phyloP scores from a whole-genome alignment of 2,888 invertebrate species.

The Amorpha juglandis region DNA sequence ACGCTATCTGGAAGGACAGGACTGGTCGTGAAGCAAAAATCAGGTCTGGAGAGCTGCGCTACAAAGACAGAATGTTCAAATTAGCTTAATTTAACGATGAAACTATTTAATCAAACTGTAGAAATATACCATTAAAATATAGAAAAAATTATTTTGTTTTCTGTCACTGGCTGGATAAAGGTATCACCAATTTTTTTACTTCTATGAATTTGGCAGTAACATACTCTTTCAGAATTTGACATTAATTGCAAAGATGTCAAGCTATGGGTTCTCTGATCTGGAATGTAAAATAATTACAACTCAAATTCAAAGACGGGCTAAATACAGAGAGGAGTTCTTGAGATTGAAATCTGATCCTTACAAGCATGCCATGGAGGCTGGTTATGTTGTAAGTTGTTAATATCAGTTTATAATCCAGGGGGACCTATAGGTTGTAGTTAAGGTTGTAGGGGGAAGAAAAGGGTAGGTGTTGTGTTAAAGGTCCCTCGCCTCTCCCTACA shows the following conservation, averaged over 20 bases:
- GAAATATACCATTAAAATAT: constrained; percentile 39
- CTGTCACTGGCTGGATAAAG: constrained; percentile 12
- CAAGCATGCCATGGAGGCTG: constrained; percentile 86
- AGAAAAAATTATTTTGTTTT: background rate
- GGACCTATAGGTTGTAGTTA: too few relatives aligned
- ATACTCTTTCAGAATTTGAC: too few relatives aligned
- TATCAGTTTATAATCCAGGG: background rate
- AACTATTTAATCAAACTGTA: constrained; percentile 28
- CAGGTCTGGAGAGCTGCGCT: constrained; percentile 89
- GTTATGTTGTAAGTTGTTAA: constrained; percentile 86
- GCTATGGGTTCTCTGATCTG: constrained; percentile 77
- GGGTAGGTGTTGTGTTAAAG: too few relatives aligned
- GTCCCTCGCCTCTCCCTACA: too few relatives aligned
- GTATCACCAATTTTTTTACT: background rate
- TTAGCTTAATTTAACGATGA: constrained; percentile 77
- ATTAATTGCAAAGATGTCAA: constrained; percentile 42
- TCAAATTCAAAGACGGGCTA: constrained; percentile 84
- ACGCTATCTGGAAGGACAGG: constrained; percentile 80
- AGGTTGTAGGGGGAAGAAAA: too few relatives aligned
- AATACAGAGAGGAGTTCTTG: constrained; percentile 87
- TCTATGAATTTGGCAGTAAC: background rate
- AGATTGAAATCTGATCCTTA: constrained; percentile 88
- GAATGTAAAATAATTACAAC: constrained; percentile 81
- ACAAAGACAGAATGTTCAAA: constrained; percentile 89
- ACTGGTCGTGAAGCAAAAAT: constrained; percentile 81